Evolutionary conservation across 2,797 vertebrate genomes (phyloP).

Genomic region (Galagoides demidoff): DNA sequence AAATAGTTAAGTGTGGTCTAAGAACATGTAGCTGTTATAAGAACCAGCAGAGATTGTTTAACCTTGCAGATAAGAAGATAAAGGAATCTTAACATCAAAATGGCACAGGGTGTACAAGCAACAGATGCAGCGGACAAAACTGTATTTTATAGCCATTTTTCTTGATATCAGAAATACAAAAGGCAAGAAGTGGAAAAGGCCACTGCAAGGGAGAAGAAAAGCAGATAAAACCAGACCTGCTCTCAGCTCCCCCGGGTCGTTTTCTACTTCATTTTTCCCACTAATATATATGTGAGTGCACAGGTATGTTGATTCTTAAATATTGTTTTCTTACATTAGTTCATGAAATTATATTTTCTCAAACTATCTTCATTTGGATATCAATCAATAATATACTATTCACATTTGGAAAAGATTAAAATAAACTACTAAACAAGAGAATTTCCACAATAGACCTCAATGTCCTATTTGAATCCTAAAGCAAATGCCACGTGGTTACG

Average conservation of each 20-base stretch:
- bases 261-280: not conserved
- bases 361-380: not conserved
- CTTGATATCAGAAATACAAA: conserved; percentile 14
- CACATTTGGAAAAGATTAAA: not conserved
- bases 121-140: not conserved
- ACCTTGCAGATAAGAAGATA: not conserved
- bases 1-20: not conserved
- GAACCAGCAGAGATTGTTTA: not conserved
- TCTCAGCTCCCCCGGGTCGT: not conserved
- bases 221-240: not conserved
- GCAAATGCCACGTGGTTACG: not conserved
- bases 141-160: not conserved
- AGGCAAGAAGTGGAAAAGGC: not conserved
- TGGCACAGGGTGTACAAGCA: not conserved
- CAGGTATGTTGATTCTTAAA: not conserved
- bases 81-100: not conserved
- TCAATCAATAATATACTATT: not conserved
- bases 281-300: not conserved
- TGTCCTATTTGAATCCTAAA: not conserved
- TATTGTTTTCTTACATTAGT: conserved; percentile 15
- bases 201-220: not conserved
- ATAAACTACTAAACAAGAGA: conserved; percentile 11
- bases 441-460: conserved; percentile 17
- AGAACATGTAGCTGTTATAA: not conserved
- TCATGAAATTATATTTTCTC: conserved; percentile 41